These are phyloP conservation scores for Drosophila pallidifrons DNA, from an alignment of 1,140 invertebrate species.

Conservation along the genomic window DNA sequence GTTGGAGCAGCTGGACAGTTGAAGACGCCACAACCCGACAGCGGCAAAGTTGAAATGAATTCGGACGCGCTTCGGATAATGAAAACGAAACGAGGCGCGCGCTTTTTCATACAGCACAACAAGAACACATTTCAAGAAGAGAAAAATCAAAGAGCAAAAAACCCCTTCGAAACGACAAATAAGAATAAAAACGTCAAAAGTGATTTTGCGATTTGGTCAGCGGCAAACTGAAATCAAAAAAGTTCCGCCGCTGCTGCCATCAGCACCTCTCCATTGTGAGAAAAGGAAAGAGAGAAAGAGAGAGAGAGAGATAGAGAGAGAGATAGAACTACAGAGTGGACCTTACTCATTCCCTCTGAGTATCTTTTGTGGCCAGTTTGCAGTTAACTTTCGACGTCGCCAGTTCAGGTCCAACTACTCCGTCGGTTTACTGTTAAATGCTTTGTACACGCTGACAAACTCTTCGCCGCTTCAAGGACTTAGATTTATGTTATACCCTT, in stretches of 20 bases:
- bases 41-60: conserved; percentile 77
- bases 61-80: conserved; percentile 78
- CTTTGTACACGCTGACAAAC: conserved; percentile 61
- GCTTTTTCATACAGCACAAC: conserved; percentile 50
- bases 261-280: conserved; percentile 50
- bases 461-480: conserved; percentile 54
- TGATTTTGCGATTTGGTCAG: conserved; percentile 78
- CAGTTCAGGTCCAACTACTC: not conserved
- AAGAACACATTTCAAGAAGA: conserved; percentile 26
- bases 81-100: conserved; percentile 80
- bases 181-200: conserved; percentile 84
- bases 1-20: conserved; percentile 37
- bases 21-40: conserved; percentile 68
- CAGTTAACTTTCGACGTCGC: not conserved
- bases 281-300: not conserved
- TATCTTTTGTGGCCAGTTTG: conserved; percentile 3
- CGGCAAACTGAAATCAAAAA: conserved; percentile 75
- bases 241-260: conserved; percentile 56
- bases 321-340: not conserved
- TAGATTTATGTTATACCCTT: conserved; percentile 36
- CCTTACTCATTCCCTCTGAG: not conserved
- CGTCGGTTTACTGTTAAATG: conserved; percentile 55
- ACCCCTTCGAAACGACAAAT: conserved; percentile 58
- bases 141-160: conserved; percentile 17
- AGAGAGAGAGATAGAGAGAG: no score